Conservation (phyloP, 1,140 invertebrate genomes). For the Matsumurasca onukii region DNA sequence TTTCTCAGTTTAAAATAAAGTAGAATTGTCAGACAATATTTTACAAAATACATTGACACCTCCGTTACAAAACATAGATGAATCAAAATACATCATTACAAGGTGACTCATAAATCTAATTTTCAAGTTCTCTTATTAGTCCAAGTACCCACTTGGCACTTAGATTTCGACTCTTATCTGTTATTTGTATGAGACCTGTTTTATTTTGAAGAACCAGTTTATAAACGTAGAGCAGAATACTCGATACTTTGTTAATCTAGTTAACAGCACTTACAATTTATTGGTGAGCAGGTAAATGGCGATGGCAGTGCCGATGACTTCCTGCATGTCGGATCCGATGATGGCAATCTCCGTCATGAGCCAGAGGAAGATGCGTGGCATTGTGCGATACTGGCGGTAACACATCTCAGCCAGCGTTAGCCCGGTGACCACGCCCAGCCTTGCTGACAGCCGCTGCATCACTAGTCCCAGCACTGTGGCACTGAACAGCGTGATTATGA, state of each 20-base stretch:
- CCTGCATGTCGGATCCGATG: constrained; percentile 93
- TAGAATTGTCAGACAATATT: background rate
- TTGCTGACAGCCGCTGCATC: constrained; percentile 83
- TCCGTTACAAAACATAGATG: too few species aligned
- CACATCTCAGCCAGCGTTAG: constrained; percentile 82
- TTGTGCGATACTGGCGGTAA: constrained; percentile 73
- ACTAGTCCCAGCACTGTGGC: constrained; percentile 84
- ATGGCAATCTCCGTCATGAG: constrained; percentile 95
- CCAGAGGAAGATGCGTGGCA: constrained; percentile 80
- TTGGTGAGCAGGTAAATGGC: constrained; percentile 87
- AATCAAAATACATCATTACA: too few species aligned
- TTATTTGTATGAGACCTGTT: background rate
- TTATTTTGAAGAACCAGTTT: background rate
- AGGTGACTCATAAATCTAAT: background rate
- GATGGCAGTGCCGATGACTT: constrained; percentile 90
- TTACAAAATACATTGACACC: background rate
- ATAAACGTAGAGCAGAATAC: background rate
- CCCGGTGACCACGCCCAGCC: constrained; percentile 83
- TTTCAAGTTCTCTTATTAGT: background rate
- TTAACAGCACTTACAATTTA: constrained; percentile 63
- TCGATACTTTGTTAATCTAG: background rate
- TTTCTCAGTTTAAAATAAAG: background rate
- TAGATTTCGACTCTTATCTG: background rate
- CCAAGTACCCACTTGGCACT: background rate
- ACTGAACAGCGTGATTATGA: constrained; percentile 56